phyloP scores from a whole-genome alignment of 2,888 invertebrate genomes.

The Brachylomia viminalis region DNA sequence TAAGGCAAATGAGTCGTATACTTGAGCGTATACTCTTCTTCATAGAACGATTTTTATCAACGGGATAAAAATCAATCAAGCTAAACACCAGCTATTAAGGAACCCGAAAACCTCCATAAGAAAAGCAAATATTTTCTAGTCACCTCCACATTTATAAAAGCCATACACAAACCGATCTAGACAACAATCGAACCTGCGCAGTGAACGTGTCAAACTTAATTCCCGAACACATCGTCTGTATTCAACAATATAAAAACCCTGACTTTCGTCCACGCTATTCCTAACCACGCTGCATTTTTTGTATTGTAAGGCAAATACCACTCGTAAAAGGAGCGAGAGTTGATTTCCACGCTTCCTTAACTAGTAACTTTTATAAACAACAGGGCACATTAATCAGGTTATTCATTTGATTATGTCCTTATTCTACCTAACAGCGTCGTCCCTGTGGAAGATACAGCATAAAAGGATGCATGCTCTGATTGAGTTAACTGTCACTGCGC shows the following conservation, averaged over 20 bases:
- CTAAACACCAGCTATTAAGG: neutral
- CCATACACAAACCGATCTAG: neutral
- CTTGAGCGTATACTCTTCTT: neutral
- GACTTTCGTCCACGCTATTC: neutral
- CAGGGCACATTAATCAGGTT: neutral
- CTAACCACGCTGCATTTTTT: neutral
- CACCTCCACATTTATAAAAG: neutral
- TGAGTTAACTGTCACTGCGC: neutral
- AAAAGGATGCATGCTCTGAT: slow-evolving; percentile 43
- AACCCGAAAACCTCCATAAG: neutral
- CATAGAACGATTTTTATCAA: neutral
- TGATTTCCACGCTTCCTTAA: neutral
- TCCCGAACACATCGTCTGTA: neutral
- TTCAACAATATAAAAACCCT: neutral
- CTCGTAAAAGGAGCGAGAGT: neutral
- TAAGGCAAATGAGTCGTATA: neutral
- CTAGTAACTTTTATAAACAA: neutral
- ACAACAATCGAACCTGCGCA: neutral
- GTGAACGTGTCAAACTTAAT: no score
- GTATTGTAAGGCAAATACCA: neutral
- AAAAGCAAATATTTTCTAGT: neutral
- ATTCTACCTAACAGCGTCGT: neutral
- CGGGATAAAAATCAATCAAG: neutral
- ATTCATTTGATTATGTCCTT: neutral
- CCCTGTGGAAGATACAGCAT: neutral